Conservation (phyloP, 2,113 vertebrate genomes). For the Pterophyllum scalare region DNA sequence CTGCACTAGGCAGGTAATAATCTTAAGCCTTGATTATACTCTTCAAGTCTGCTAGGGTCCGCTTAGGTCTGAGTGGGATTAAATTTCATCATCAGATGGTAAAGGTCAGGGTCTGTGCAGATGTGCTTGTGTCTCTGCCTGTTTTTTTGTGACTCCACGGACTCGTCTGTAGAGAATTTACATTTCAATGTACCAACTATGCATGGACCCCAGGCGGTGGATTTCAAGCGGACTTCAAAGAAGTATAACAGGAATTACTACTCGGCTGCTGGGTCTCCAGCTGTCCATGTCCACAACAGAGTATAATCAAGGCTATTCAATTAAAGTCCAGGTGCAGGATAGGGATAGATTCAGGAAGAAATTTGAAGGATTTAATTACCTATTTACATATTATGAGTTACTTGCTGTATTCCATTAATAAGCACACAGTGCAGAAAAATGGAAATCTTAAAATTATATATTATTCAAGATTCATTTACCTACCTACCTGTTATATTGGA, state of each 20-base stretch:
- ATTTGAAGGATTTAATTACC: neutral
- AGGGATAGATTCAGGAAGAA: neutral
- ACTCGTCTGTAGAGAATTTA: neutral
- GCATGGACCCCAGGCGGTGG: too few species aligned
- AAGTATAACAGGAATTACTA: neutral
- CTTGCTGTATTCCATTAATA: neutral
- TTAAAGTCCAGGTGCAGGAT: constrained; percentile 5
- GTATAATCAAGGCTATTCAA: neutral
- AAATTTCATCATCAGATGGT: neutral
- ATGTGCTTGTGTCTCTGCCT: neutral
- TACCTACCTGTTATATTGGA: neutral
- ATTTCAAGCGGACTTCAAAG: too few species aligned
- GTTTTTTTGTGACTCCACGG: neutral
- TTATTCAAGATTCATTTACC: neutral
- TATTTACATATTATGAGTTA: neutral
- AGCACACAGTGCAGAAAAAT: neutral
- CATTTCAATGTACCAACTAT: too few species aligned
- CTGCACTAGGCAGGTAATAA: neutral
- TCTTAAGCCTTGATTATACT: neutral
- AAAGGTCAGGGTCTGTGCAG: neutral
- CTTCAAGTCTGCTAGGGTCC: neutral
- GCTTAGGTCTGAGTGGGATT: neutral
- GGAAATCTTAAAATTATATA: neutral
- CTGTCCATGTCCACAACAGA: neutral
- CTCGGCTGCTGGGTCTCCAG: neutral